Base-by-base conservation (phyloP, 2,797 vertebrate species). In the Acanthurus tractus region DNA sequence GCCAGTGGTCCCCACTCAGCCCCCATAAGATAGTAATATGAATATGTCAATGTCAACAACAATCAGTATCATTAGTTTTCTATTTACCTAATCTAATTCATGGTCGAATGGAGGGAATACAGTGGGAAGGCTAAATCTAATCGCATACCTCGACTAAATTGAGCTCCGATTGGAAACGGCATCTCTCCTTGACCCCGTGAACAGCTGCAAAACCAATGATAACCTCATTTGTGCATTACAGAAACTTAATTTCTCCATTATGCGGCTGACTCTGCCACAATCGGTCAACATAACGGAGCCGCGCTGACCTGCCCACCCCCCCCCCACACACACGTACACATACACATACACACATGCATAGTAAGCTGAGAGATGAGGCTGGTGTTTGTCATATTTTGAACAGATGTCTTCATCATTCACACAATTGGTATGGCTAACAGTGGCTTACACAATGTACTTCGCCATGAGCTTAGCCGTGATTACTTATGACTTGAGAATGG, bases 181-280 rank as follows among this genome's bases (percentile, higher is more conserved):
- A 88, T 91, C 87, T 90, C 79, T 90, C 86, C 87, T 89, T 92
- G 89, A 93, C 92, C 89, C 83, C 11, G 83, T 65, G 83, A 87
- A 91, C 85, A 93, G 87, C 90, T 92, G 86, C 86, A 85, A 87
- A 88, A 88, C 86, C 87, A 92, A 86, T 85, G 89, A 93, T 93
- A 92, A 92, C 83, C 80, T 92, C 84, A 80, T 91, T 92, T 91
- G 86, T 88, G 84, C 85, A 88, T 92, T 86, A 88, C 83, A 88
- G 86, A 90, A 92, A 90, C 86, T 88, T 90, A 86, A 92, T 91
- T 91, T 90, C 88, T 68, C 77, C 71, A 90, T 92, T 88, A 88
- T 82, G 79, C 36, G 10, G 79, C 85, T 70, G 84, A 89, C 76
- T 86, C 42, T 56, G 65, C 57, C 8, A 74, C 68, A 63, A 84